These are phyloP conservation scores for Athene noctua DNA, from an alignment of 2,113 vertebrate genomes.

Conservation along the genomic window DNA sequence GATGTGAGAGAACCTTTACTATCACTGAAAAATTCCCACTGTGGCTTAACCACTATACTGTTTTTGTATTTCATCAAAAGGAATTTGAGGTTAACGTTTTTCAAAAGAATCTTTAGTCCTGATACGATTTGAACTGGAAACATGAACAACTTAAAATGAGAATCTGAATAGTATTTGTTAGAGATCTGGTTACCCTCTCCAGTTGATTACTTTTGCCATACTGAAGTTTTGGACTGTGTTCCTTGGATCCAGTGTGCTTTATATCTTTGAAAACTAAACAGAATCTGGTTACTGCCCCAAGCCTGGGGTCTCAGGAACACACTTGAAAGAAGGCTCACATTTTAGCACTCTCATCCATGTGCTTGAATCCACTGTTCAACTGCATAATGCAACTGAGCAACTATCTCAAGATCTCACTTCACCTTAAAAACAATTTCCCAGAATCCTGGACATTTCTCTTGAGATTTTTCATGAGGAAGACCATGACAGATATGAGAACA, in stretches of 20 bases:
- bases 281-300: background rate
- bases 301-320: background rate
- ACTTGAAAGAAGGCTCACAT: background rate
- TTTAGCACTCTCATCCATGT: background rate
- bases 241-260: background rate
- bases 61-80: background rate
- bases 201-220: background rate
- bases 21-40: background rate
- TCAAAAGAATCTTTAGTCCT: background rate
- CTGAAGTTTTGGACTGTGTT: background rate
- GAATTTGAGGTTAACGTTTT: conserved; percentile 7
- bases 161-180: background rate
- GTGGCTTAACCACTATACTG: background rate
- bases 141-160: background rate
- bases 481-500: background rate
- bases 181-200: background rate
- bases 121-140: background rate
- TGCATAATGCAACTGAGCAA: background rate
- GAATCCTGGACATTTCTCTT: background rate
- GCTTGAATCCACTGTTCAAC: background rate
- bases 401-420: background rate
- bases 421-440: background rate
- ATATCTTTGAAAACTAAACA: background rate
- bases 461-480: background rate
- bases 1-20: background rate